phyloP scores from a whole-genome alignment of 2,888 invertebrate species.

The Ariolimax columbianus region DNA sequence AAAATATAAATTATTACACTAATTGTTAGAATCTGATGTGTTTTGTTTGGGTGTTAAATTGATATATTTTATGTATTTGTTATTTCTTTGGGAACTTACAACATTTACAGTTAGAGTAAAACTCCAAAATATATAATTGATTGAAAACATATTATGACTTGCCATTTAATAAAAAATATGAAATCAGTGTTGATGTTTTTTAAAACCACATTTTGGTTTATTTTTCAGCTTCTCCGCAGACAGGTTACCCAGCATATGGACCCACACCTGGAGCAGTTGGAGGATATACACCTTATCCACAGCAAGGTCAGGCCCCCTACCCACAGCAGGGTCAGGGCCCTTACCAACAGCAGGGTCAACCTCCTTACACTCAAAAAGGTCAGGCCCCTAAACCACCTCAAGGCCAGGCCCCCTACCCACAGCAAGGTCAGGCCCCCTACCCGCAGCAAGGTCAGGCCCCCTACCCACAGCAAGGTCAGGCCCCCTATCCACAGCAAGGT shows the following conservation, averaged over 20 bases:
- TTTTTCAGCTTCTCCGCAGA: constrained; percentile 7
- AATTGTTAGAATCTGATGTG: no score
- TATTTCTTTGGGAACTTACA: no score
- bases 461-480: constrained; percentile 20
- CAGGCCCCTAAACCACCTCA: constrained; percentile 25
- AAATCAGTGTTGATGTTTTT: not conserved
- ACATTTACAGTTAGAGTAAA: no score
- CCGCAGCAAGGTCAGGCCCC: constrained; percentile 21
- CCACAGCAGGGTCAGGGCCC: constrained; percentile 28
- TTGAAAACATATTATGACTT: not conserved
- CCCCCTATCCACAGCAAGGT: not conserved
- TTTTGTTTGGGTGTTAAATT: no score
- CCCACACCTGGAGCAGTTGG: not conserved
- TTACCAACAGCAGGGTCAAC: constrained; percentile 33
- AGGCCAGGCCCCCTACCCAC: constrained; percentile 26
- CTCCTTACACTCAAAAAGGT: constrained; percentile 32
- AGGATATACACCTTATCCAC: constrained; percentile 23
- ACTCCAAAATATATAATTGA: no score
- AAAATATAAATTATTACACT: no score
- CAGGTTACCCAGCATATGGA: not conserved
- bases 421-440: constrained; percentile 17
- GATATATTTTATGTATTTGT: no score
- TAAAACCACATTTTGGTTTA: no score
- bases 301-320: constrained; percentile 28
- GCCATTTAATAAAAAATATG: not conserved